Base-by-base conservation (phyloP, 2,888 invertebrate genomes). In the Drosophila tanythrix region DNA sequence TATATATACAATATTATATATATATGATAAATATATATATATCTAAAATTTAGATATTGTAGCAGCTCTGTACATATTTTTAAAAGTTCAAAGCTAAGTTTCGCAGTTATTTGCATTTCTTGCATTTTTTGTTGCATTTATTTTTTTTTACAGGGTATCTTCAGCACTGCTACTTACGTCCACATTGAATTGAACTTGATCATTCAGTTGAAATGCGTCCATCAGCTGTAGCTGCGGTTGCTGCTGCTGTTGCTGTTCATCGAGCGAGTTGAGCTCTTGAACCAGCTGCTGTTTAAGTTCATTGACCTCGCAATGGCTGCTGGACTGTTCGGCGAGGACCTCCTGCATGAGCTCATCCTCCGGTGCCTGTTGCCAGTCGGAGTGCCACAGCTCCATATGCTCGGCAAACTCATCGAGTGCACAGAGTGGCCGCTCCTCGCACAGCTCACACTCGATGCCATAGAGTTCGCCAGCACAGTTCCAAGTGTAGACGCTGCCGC, bases 381-480 rank as follows among this genome's bases (percentile, higher is more conserved):
- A 80, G 48, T 92, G 91, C 91, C 92, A 92, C 8, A 90, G 62
- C 13, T 91, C 83, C 92, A 92, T 92, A 33, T 92, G 91, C 61
- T 90, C 84, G 1, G 90, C 79, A 50, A 90, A 92, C 35, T 91
- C 92, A 29, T 83, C 63, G 7, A 92, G 71, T 1, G 90, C 83
- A 40, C 91, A 92, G 1, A 92, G 68, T 0, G 91, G 90, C 0
- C 81, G 83, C 70, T 92, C 91, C 64, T 91, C 92, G 76, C 92
- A 92, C 15, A 92, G 77, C 27, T 81, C 78, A 70, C 91, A 92
- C 79, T 91, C 92, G 43, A 92, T 81, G 31, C 85, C 91, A 67
- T 88, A 92, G 10, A 86, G 76, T 58, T 92, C 90, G 4, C 83
- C 89, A 11, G 82, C 90, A 74, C 91, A 91, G 58, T 89, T 82